Evolutionary conservation across 2,113 vertebrate genomes (phyloP).

Genomic region (Acanthochromis polyacanthus): DNA sequence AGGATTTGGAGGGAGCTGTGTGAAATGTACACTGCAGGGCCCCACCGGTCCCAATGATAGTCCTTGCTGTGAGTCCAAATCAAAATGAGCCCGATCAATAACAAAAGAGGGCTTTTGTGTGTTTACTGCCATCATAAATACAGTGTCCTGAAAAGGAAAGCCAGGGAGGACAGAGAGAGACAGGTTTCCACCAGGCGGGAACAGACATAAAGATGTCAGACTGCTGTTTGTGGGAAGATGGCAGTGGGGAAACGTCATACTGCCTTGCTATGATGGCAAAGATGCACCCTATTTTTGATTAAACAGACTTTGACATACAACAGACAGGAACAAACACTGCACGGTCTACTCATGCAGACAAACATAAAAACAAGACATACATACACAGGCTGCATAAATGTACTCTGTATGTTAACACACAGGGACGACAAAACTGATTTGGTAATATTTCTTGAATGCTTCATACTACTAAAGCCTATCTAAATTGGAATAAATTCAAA

Average conservation of each 20-base stretch:
- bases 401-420: background rate
- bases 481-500: no score
- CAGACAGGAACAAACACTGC: background rate
- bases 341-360: background rate
- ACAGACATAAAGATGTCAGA: slow-evolving; percentile 66
- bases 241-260: background rate
- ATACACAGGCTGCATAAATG: background rate
- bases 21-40: slow-evolving; percentile 74
- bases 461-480: no score
- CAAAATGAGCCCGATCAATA: slow-evolving; percentile 74
- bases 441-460: no score
- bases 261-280: slow-evolving; percentile 18
- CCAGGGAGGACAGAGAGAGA: slow-evolving; percentile 57
- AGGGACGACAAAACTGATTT: background rate
- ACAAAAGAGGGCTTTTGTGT: slow-evolving; percentile 70
- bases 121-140: slow-evolving; percentile 72
- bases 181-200: slow-evolving; percentile 39
- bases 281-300: slow-evolving; percentile 14
- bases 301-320: background rate
- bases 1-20: slow-evolving; percentile 76
- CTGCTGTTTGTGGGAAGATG: slow-evolving; percentile 23
- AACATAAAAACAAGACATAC: background rate
- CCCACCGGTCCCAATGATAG: slow-evolving; percentile 61
- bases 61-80: slow-evolving; percentile 59
- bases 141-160: slow-evolving; percentile 68